Evolutionary conservation across 2,113 vertebrate genomes (phyloP).

Genomic region (Rhinopithecus roxellana): DNA sequence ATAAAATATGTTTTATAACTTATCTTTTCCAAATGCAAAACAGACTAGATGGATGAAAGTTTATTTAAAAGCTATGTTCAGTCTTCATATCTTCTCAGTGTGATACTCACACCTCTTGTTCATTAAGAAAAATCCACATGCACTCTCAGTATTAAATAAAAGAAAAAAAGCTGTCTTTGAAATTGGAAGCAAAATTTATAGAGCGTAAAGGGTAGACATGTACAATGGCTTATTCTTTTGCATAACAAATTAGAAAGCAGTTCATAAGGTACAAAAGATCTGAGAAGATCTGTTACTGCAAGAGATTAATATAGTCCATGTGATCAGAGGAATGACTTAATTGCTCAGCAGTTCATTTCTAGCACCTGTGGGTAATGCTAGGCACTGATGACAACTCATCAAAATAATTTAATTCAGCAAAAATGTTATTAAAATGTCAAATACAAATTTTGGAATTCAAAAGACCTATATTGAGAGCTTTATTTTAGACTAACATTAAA

Average conservation of each 20-base stretch:
- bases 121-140: neutral
- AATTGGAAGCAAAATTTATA: neutral
- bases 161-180: neutral
- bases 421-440: neutral
- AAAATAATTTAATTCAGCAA: slow-evolving; percentile 3
- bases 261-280: neutral
- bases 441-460: neutral
- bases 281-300: neutral
- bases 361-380: neutral
- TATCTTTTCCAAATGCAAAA: neutral
- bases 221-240: neutral
- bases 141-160: neutral
- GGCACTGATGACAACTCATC: neutral
- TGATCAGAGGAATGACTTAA: neutral
- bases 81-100: neutral
- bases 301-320: neutral
- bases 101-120: neutral
- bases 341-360: neutral
- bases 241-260: neutral
- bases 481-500: neutral
- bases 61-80: slow-evolving; percentile 1
- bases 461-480: neutral
- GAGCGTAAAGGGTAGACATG: neutral
- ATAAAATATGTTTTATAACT: neutral
- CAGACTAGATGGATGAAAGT: neutral